Conservation (phyloP, 2,113 vertebrate species). For the Dendrocopos noguchii region DNA sequence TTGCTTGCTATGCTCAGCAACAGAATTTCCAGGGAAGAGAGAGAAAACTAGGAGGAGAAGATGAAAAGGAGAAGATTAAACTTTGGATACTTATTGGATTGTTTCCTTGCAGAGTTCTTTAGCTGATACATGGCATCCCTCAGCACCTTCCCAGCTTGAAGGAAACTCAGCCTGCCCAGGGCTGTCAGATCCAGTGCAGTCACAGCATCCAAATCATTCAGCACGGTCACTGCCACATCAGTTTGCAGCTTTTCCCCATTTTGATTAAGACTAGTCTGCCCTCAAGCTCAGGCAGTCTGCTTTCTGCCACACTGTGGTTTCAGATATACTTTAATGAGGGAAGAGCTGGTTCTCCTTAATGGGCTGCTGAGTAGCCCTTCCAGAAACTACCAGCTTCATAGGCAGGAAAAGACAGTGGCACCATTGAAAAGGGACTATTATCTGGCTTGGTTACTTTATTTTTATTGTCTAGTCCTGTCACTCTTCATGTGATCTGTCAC, state of each 20-base stretch:
- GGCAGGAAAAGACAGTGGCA: background rate
- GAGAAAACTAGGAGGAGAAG: background rate
- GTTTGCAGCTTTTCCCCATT: background rate
- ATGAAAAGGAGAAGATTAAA: background rate
- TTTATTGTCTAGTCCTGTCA: background rate
- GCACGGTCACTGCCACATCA: background rate
- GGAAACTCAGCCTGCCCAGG: background rate
- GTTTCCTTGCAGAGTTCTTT: background rate
- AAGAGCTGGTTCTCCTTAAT: background rate
- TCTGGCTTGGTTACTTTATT: conserved; percentile 3
- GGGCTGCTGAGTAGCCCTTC: background rate
- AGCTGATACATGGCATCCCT: background rate
- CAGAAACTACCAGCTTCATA: background rate
- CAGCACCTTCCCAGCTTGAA: background rate
- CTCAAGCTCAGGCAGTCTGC: background rate
- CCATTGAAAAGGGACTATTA: background rate
- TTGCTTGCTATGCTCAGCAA: background rate
- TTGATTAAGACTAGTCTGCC: background rate
- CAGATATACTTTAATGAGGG: background rate
- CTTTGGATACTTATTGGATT: background rate
- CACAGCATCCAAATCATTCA: background rate
- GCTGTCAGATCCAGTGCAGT: background rate
- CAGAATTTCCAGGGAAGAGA: background rate
- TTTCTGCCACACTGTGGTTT: background rate
- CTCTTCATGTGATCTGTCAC: background rate